A percentile compares a stretch with the other conserved stretches of the same genome.
phyloP scores from a whole-genome alignment of 2,113 vertebrate species.

The Columba janthina region DNA sequence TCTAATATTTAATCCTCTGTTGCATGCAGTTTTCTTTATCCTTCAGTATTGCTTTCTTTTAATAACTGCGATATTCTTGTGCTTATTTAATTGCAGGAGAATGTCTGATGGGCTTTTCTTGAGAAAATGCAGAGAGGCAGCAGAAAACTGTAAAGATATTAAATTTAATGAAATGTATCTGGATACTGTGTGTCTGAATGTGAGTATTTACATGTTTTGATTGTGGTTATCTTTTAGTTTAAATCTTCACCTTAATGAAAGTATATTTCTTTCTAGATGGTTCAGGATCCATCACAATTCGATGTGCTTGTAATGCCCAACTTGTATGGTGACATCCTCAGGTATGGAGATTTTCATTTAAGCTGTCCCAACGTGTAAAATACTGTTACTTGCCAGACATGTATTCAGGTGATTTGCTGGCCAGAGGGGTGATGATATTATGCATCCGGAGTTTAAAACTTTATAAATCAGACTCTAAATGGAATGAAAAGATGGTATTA shows the following conservation, averaged over 20 bases:
- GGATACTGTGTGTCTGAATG: conserved; percentile 96
- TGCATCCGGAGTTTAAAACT: background rate
- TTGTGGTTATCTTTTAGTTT: background rate
- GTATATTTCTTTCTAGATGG: conserved; percentile 82
- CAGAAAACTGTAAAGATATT: conserved; percentile 94
- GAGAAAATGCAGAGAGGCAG: conserved; percentile 92
- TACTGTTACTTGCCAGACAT: background rate
- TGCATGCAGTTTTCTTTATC: background rate
- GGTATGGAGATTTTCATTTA: conserved; percentile 72
- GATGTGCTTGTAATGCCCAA: conserved; percentile 98
- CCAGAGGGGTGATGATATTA: background rate
- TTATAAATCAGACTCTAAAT: background rate
- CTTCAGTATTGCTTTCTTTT: background rate
- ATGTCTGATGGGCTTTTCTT: conserved; percentile 98
- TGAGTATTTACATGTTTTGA: conserved; percentile 68
- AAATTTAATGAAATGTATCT: conserved; percentile 98
- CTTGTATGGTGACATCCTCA: conserved; percentile 95
- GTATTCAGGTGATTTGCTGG: background rate
- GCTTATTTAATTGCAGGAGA: conserved; percentile 79
- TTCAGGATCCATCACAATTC: conserved; percentile 94
- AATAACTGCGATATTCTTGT: background rate
- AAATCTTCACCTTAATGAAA: background rate
- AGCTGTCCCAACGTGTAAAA: background rate
- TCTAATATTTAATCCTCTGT: background rate
- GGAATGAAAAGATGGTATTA: background rate